phyloP scores from a whole-genome alignment of 2,888 invertebrate species.

The Himalopsyche japonica region DNA sequence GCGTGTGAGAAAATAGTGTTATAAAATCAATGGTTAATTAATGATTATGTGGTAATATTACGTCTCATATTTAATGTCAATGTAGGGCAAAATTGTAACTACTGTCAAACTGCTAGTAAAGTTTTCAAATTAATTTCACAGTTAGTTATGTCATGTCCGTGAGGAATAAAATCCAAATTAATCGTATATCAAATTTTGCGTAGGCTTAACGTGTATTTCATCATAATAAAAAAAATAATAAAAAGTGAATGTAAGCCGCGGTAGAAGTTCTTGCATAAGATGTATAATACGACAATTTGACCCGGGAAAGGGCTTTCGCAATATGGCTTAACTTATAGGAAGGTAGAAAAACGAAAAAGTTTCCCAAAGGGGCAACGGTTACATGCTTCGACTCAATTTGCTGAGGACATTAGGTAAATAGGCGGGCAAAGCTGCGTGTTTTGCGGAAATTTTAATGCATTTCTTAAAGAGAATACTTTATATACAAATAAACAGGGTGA shows the following conservation, averaged over 20 bases:
- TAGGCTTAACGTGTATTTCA: not conserved
- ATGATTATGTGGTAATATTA: too few relatives aligned
- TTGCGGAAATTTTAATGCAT: conserved; percentile 29
- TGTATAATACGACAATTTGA: not conserved
- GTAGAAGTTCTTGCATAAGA: not conserved
- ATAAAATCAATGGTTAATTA: too few relatives aligned
- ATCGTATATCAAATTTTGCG: not conserved
- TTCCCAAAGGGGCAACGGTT: conserved; percentile 7
- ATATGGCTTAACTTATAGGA: not conserved
- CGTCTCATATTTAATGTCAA: not conserved
- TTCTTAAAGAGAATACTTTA: conserved; percentile 15
- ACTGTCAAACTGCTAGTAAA: too few relatives aligned
- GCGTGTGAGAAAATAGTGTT: too few relatives aligned
- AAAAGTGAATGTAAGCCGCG: not conserved
- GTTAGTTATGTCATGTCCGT: not conserved
- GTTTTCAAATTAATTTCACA: not conserved
- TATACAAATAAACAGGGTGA: not conserved
- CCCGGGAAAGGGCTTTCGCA: not conserved
- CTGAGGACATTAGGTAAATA: conserved; percentile 21
- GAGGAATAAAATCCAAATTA: not conserved
- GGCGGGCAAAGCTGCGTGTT: conserved; percentile 26
- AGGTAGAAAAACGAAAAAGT: conserved; percentile 1
- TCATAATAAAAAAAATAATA: not conserved
- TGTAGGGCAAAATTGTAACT: not conserved
- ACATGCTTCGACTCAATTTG: conserved; percentile 28